phyloP scores from a whole-genome alignment of 2,113 vertebrate species.

The Silurus asotus region DNA sequence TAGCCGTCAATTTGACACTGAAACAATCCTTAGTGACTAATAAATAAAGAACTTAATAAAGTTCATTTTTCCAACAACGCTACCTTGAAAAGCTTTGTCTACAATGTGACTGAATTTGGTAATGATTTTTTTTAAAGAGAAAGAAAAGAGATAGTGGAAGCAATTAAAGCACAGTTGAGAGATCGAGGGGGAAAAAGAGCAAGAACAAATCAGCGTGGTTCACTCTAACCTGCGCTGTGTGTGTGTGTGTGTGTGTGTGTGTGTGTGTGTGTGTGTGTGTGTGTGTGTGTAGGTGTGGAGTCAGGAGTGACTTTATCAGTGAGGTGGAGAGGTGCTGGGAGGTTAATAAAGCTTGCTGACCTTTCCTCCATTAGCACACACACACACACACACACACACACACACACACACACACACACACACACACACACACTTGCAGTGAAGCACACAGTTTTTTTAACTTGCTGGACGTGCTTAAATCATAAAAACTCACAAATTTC shows the following conservation, averaged over 20 bases:
- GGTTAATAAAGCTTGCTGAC: constrained; percentile 82
- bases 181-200: background rate
- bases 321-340: constrained; percentile 63
- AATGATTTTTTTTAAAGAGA: background rate
- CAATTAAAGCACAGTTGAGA: background rate
- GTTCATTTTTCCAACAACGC: background rate
- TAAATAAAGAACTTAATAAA: background rate
- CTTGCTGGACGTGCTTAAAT: constrained; percentile 78
- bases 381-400: constrained; percentile 37
- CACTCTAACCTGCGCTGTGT: background rate
- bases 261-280: constrained; percentile 11
- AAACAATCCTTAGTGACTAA: too few relatives aligned
- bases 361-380: constrained; percentile 64
- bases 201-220: background rate
- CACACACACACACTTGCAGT: background rate
- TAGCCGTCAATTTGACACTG: too few relatives aligned
- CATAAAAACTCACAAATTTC: constrained; percentile 81
- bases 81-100: background rate
- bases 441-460: constrained; percentile 56
- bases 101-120: background rate
- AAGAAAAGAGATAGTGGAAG: background rate
- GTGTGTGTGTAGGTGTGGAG: constrained; percentile 22
- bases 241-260: background rate
- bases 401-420: constrained; percentile 34
- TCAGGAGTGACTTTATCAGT: constrained; percentile 73